These are phyloP conservation scores for Xerus inauris DNA, from an alignment of 2,113 vertebrate species.

Conservation along the genomic window DNA sequence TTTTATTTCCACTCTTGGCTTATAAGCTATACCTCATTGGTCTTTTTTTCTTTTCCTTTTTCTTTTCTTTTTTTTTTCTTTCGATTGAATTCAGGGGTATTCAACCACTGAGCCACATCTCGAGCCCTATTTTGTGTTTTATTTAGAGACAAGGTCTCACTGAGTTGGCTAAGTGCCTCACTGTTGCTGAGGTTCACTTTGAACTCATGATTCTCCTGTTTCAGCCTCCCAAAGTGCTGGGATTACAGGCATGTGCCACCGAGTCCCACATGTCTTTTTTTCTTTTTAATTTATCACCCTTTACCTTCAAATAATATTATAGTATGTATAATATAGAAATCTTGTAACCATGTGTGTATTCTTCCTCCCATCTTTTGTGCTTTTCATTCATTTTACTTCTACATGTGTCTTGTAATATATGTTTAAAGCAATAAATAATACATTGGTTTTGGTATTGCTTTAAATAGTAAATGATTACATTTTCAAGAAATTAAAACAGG, in stretches of 20 bases:
- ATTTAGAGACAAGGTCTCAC: no score
- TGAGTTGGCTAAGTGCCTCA: no score
- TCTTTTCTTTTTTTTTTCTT: not conserved
- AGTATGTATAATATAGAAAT: not conserved
- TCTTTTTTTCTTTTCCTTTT: not conserved
- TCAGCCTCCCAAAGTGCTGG: no score
- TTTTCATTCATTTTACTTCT: not conserved
- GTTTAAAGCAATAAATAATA: no score
- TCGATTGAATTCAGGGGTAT: no score
- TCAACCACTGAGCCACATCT: no score
- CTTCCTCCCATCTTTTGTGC: not conserved
- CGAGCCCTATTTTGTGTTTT: no score
- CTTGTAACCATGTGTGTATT: not conserved
- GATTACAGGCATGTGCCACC: no score
- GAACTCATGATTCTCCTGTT: no score
- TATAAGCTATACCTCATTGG: not conserved
- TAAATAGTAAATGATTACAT: not conserved
- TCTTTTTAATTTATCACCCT: not conserved
- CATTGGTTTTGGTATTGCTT: not conserved
- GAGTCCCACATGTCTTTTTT: no score
- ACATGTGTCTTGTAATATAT: not conserved
- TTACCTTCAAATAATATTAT: not conserved
- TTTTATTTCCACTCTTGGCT: conserved; percentile 36
- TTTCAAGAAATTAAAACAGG: conserved; percentile 32
- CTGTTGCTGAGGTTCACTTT: no score